Conservation (phyloP, 2,888 invertebrate genomes). For the Theristus sp. region DNA sequence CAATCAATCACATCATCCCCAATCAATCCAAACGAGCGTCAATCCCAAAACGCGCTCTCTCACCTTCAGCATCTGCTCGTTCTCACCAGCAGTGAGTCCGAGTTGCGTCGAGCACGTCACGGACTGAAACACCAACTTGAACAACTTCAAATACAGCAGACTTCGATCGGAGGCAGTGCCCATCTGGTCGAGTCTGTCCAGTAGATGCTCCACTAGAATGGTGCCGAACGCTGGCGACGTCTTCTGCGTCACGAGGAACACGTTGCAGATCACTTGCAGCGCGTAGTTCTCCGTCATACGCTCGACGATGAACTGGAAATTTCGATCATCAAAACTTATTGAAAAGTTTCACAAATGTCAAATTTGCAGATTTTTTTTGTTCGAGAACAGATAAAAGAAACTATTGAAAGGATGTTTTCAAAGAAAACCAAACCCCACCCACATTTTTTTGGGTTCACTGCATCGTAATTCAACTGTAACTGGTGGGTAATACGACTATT, state of each 20-base stretch:
- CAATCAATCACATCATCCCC: no score
- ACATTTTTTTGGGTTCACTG: no score
- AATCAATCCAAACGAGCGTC: no score
- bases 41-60: no score
- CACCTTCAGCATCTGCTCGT: conserved; percentile 78
- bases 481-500: no score
- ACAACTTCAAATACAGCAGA: conserved; percentile 64
- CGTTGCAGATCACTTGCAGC: conserved; percentile 36
- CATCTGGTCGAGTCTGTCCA: not conserved
- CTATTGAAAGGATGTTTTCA: no score
- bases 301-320: conserved; percentile 47
- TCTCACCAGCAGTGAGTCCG: conserved; percentile 44
- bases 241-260: conserved; percentile 16
- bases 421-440: no score
- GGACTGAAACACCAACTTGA: conserved; percentile 89
- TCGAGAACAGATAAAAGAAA: no score
- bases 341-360: no score
- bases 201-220: conserved; percentile 14
- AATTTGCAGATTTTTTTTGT: no score
- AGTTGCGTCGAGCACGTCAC: conserved; percentile 47
- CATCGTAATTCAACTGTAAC: no score
- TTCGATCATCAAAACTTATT: no score
- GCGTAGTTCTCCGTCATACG: conserved; percentile 79
- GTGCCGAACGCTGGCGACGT: conserved; percentile 16
- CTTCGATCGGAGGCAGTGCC: not conserved